Evolutionary conservation across 64 coral and sea anemone species (phyloP).

Genomic region (Stichodactyla mertensii): DNA sequence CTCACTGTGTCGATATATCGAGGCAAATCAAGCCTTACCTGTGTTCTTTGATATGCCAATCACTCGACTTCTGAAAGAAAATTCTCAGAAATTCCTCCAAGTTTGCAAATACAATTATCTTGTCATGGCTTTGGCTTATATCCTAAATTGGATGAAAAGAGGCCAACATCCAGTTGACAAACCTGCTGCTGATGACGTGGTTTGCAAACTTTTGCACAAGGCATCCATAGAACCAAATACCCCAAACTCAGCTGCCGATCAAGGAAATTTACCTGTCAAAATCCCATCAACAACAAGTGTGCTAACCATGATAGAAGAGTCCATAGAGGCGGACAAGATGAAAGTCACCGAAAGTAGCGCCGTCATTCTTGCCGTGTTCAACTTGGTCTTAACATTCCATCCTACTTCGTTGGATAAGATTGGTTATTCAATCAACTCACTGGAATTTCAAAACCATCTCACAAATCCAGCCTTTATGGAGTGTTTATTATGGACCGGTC

Average conservation of each 20-base stretch:
- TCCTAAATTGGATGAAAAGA: constrained; percentile 31
- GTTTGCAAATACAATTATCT: constrained; percentile 78
- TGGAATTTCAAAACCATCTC: constrained; percentile 26
- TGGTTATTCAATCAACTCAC: constrained; percentile 3
- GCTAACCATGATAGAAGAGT: constrained; percentile 52
- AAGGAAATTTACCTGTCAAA: background rate
- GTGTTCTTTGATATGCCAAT: constrained; percentile 64
- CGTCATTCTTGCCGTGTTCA: constrained; percentile 70
- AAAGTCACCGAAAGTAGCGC: constrained; percentile 83
- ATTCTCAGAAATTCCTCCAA: constrained; percentile 46
- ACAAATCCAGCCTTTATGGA: constrained; percentile 50
- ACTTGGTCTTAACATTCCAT: constrained; percentile 60
- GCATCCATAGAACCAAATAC: background rate
- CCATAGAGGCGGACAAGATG: constrained; percentile 39
- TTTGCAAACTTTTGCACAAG: constrained; percentile 53
- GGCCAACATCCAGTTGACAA: background rate
- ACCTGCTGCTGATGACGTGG: constrained; percentile 20
- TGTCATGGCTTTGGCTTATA: constrained; percentile 58
- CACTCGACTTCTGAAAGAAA: constrained; percentile 20
- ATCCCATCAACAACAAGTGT: background rate
- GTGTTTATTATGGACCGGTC: constrained; percentile 48
- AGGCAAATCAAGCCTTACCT: constrained; percentile 58
- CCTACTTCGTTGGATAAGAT: constrained; percentile 1
- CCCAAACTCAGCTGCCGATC: background rate
- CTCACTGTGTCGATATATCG: constrained; percentile 57